phyloP scores from a whole-genome alignment of 2,888 invertebrate genomes.

The Chymomyza caudatula region DNA sequence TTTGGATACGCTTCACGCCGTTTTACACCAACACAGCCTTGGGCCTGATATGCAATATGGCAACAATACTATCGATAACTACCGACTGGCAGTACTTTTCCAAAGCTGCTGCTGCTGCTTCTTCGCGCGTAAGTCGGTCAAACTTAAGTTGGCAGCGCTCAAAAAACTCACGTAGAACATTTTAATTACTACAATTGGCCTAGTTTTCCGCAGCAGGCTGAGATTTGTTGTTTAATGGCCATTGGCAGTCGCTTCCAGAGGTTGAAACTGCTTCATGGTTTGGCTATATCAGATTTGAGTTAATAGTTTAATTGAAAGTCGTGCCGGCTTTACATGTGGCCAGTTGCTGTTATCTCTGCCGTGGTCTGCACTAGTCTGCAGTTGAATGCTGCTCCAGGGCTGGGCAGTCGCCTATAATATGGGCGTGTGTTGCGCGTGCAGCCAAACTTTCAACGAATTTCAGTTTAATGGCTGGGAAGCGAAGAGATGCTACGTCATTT shows the following conservation, averaged over 20 bases:
- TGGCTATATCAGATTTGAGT: conserved; percentile 46
- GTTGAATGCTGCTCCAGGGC: neutral
- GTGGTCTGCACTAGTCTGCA: neutral
- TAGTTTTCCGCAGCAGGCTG: conserved; percentile 41
- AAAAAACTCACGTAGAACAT: conserved; percentile 60
- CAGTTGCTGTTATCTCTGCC: neutral
- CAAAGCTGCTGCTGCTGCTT: conserved; percentile 24
- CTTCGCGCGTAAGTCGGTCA: conserved; percentile 28
- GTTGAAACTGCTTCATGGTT: conserved; percentile 26
- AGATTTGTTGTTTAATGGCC: conserved; percentile 27
- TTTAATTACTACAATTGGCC: conserved; percentile 73
- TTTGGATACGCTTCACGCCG: neutral
- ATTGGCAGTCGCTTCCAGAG: conserved; percentile 10
- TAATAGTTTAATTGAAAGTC: conserved; percentile 67
- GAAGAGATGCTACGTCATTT: neutral
- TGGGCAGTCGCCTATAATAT: neutral
- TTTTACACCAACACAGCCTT: neutral
- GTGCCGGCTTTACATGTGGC: conserved; percentile 2
- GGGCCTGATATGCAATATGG: neutral
- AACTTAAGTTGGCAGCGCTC: conserved; percentile 2
- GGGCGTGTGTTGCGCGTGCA: neutral
- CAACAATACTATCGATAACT: no score
- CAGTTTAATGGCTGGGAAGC: neutral
- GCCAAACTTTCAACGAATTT: neutral
- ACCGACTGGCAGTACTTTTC: neutral